Evolutionary conservation across 2,113 vertebrate species (phyloP), one percentile per base, ranked within the genome.

Genomic region (Odontophorus gujanensis): DNA sequence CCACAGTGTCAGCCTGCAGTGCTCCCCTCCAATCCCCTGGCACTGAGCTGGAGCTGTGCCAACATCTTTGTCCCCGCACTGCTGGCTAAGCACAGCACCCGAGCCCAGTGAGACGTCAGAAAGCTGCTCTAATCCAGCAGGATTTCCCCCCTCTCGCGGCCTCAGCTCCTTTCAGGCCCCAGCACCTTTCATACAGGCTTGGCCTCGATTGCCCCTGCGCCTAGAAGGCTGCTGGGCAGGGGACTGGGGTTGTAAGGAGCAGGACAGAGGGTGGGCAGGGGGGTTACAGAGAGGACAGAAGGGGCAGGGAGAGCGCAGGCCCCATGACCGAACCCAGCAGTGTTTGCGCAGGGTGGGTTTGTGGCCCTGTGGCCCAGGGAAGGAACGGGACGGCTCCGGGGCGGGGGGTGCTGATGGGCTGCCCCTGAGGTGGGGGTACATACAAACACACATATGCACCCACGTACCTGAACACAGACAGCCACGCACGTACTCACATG

Each of bases 331-430:
- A 48, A n/a, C 73, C 50, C 83, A 58, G 57, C 48, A 36, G 83
- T 87, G 69, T 95, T 92, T 95, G 74, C 87, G 6, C 45, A 95
- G 81, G 89, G 96, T 11, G 61, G 57, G 47, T 79, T 90, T 86
- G 74, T 42, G 50, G 61, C 68, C 14, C 42, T 53, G 26, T 9
- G 51, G 51, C 15, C 51, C 26, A 53, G 50, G 50, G 13, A 51
- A 25, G 25, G 50, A 51, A 51, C 7, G 26, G 51, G 51, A 17
- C 51, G 51, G 51, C 51, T 53, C 51, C 26, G 51, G 51, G 51
- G 13, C 14, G 26, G 26, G 13, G 51, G 14, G 26, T 28, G 51
- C 51, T 28, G 51, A 28, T 7, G 51, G 50, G 50, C 50, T 53
- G 50, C 50, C 50, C 22, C 25, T 28, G 50, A 26, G 25, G 51